phyloP scores from a whole-genome alignment of 2,113 vertebrate genomes.

The Camelus bactrianus region DNA sequence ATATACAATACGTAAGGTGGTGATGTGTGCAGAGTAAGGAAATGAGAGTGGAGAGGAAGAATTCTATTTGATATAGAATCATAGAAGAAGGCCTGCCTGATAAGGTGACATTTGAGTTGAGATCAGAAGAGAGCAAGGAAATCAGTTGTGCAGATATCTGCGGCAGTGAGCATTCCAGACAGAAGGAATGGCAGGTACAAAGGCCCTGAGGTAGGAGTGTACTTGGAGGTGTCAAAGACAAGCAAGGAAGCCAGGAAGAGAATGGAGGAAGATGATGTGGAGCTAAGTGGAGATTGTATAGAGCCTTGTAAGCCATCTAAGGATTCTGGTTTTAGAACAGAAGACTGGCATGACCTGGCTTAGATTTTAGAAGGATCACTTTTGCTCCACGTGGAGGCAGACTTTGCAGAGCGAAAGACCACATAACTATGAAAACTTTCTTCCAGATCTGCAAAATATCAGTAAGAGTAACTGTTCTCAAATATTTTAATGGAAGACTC shows the following conservation, averaged over 20 bases:
- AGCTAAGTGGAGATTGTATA: not conserved
- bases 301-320: not conserved
- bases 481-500: not conserved
- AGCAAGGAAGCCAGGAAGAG: not conserved
- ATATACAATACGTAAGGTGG: not conserved
- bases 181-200: not conserved
- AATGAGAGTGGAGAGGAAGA: not conserved
- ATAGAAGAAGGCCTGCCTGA: not conserved
- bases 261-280: not conserved
- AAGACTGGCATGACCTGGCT: not conserved
- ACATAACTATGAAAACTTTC: not conserved
- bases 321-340: not conserved
- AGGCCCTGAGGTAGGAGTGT: not conserved
- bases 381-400: not conserved
- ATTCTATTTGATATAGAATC: not conserved
- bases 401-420: not conserved
- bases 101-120: not conserved
- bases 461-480: not conserved
- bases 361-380: not conserved
- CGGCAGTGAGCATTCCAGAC: not conserved
- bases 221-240: not conserved
- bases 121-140: not conserved
- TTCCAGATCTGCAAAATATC: slow-evolving; percentile 14
- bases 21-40: not conserved
- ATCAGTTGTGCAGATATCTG: not conserved